Conservation (phyloP, 2,888 invertebrate species). For the Spilarctia lutea region DNA sequence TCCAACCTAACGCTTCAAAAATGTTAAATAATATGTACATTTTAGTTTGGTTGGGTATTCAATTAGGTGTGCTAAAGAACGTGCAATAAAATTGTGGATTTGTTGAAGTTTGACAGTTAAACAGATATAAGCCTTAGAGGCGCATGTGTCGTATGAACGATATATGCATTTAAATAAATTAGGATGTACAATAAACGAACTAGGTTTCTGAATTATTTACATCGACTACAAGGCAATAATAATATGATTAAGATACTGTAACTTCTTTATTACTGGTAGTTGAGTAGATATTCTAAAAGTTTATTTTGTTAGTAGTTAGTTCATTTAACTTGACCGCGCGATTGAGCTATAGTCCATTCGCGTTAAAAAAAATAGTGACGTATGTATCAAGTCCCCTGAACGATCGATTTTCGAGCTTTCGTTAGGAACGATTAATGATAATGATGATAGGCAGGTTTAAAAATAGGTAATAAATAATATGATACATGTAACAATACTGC, state of each 20-base stretch:
- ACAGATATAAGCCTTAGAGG: conserved; percentile 38
- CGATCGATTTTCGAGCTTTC: too few relatives aligned
- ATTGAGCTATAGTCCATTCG: background rate
- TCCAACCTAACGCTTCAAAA: background rate
- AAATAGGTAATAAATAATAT: too few relatives aligned
- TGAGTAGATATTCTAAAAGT: conserved; percentile 17
- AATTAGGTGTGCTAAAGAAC: conserved; percentile 8
- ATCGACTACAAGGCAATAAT: conserved; percentile 37
- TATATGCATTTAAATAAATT: background rate
- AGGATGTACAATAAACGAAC: conserved; percentile 20
- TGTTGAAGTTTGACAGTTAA: conserved; percentile 35
- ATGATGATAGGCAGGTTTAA: too few relatives aligned
- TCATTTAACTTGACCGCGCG: conserved; percentile 16
- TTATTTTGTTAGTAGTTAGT: conserved; percentile 22
- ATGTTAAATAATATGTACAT: background rate
- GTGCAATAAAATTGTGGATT: conserved; percentile 48
- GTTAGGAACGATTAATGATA: too few relatives aligned
- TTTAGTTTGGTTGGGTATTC: background rate
- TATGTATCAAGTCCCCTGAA: too few relatives aligned
- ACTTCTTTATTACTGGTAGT: background rate
- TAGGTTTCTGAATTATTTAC: conserved; percentile 29
- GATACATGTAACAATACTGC: too few relatives aligned
- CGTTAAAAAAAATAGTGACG: too few relatives aligned
- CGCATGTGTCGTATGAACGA: conserved; percentile 17
- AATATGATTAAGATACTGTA: conserved; percentile 19